Evolutionary conservation across 2,888 invertebrate species (phyloP).

Genomic region (Odontothrips loti): DNA sequence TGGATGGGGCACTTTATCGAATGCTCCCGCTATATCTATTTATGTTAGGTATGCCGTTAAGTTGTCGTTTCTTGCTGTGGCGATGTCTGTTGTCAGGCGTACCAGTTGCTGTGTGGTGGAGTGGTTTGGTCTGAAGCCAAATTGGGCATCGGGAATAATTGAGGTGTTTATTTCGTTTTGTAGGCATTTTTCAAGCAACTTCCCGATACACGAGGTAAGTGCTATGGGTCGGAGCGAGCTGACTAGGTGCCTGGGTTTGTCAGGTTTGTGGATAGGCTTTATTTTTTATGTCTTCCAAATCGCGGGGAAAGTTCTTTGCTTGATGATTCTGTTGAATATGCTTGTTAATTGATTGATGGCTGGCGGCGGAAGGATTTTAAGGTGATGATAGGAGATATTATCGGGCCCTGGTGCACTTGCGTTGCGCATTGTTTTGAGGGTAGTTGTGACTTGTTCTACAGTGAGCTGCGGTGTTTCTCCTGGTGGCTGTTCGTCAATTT

Average conservation of each 20-base stretch:
- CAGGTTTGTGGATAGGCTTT: neutral
- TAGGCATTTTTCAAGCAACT: neutral
- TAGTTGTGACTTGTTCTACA: neutral
- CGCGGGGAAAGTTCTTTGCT: neutral
- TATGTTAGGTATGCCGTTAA: too few species aligned
- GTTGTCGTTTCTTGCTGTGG: too few species aligned
- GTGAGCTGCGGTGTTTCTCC: neutral
- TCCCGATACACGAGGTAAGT: neutral
- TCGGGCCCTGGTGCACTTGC: neutral
- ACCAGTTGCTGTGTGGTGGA: neutral
- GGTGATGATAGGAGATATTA: neutral
- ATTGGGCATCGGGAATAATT: neutral
- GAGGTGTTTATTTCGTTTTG: neutral
- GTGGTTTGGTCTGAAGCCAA: neutral
- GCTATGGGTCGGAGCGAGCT: neutral
- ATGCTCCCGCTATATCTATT: neutral
- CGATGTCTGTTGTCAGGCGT: too few species aligned
- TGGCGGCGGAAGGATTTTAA: neutral
- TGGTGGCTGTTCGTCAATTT: neutral
- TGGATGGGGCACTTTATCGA: neutral
- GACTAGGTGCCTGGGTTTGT: neutral
- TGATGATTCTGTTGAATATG: neutral
- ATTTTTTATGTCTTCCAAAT: neutral
- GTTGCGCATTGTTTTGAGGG: neutral
- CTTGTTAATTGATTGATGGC: neutral